A percentile compares a stretch with the other conserved stretches of the same genome.
phyloP scores from a whole-genome alignment of 2,888 invertebrate species.

The Cryptus armator region DNA sequence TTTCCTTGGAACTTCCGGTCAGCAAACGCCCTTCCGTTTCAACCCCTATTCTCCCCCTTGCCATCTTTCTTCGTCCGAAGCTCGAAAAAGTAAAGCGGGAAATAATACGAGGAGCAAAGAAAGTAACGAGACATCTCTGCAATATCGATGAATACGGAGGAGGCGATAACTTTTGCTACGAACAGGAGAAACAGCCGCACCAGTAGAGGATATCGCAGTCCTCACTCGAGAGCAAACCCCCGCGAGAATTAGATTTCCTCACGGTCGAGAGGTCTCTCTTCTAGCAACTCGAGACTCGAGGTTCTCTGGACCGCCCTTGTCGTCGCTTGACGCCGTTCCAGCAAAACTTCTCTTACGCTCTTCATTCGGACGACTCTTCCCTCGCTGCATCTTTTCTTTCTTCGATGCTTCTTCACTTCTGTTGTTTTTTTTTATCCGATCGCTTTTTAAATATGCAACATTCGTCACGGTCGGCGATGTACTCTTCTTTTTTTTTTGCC shows the following conservation, averaged over 20 bases:
- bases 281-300: conserved; percentile 18
- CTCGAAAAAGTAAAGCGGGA: conserved; percentile 41
- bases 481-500: neutral
- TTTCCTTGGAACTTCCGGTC: conserved; percentile 50
- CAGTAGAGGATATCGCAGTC: conserved; percentile 1
- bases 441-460: conserved; percentile 27
- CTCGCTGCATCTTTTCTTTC: conserved; percentile 19
- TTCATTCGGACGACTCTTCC: conserved; percentile 4
- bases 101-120: conserved; percentile 29
- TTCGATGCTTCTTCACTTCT: neutral
- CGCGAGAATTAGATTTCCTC: conserved; percentile 44
- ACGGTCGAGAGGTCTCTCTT: conserved; percentile 37
- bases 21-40: conserved; percentile 23
- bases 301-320: conserved; percentile 4
- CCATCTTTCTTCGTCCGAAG: conserved; percentile 7
- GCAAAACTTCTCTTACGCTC: conserved; percentile 55
- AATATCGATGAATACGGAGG: conserved; percentile 49
- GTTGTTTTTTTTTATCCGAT: neutral
- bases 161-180: conserved; percentile 11
- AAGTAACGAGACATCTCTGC: conserved; percentile 48
- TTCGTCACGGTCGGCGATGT: neutral
- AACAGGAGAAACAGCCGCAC: neutral
- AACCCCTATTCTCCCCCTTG: neutral
- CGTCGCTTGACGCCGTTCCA: conserved; percentile 65
- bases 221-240: conserved; percentile 21